Evolutionary conservation across 2,113 vertebrate species (phyloP).

Genomic region (Rhinolophus ferrumequinum): DNA sequence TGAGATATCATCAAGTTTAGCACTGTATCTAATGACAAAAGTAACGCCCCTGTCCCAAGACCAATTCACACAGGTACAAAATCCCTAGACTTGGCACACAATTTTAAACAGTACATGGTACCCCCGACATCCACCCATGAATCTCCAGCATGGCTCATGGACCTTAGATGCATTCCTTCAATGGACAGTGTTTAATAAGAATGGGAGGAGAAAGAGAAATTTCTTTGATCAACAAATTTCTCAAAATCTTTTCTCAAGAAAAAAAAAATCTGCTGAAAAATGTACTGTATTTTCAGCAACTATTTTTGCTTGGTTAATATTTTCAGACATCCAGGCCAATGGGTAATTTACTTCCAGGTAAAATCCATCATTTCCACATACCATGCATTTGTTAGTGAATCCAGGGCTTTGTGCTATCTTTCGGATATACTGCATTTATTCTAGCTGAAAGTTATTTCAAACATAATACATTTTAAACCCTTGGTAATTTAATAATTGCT

Average conservation of each 20-base stretch:
- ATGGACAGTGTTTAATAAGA: background rate
- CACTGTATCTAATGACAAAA: background rate
- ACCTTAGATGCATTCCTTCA: background rate
- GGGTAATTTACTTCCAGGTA: conserved; percentile 48
- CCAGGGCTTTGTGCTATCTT: background rate
- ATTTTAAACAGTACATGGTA: background rate
- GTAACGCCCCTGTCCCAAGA: background rate
- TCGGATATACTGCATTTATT: conserved; percentile 2
- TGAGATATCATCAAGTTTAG: background rate
- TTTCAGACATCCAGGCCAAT: conserved; percentile 15
- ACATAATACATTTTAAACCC: background rate
- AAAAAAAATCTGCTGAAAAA: background rate
- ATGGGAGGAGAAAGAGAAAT: background rate
- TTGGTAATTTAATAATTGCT: background rate
- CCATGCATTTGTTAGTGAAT: background rate
- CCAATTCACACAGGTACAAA: background rate
- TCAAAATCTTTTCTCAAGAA: conserved; percentile 11
- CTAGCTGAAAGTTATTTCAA: conserved; percentile 21
- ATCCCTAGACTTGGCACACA: too few relatives aligned
- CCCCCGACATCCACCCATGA: background rate
- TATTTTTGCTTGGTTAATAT: conserved; percentile 63
- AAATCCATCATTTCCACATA: conserved; percentile 62
- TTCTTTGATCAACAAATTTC: background rate
- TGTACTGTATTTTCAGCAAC: conserved; percentile 33
- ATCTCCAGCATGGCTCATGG: background rate